These are phyloP conservation scores for Takifugu flavidus DNA, from an alignment of 2,113 vertebrate genomes.

Conservation along the genomic window DNA sequence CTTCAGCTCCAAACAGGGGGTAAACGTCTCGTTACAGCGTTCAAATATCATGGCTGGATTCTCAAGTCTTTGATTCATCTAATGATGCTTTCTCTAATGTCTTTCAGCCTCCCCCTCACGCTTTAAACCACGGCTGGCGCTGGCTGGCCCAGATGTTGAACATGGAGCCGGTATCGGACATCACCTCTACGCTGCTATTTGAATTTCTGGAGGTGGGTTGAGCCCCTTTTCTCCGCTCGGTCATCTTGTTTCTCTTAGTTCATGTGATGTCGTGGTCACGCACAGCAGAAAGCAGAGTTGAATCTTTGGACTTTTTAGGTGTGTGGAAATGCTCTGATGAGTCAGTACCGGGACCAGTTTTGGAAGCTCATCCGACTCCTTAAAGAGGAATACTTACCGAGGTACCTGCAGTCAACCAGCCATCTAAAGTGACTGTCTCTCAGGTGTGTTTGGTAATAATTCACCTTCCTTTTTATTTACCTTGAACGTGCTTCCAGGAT, in stretches of 20 bases:
- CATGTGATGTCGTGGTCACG: too few species aligned
- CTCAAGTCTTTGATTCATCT: neutral
- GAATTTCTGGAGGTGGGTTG: slow-evolving; percentile 88
- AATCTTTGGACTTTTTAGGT: slow-evolving; percentile 27
- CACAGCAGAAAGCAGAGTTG: neutral
- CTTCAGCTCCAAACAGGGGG: slow-evolving; percentile 79
- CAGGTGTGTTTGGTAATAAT: neutral
- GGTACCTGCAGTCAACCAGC: slow-evolving; percentile 25
- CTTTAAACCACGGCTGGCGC: slow-evolving; percentile 87
- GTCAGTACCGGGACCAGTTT: slow-evolving; percentile 61
- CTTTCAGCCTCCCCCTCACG: slow-evolving; percentile 81
- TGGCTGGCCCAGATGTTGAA: slow-evolving; percentile 94
- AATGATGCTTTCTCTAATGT: neutral
- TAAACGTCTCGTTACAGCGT: slow-evolving; percentile 37
- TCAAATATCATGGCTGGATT: neutral
- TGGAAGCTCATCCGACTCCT: slow-evolving; percentile 65
- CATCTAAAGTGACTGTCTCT: neutral
- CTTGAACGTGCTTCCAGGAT: slow-evolving; percentile 37
- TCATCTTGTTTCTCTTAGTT: neutral
- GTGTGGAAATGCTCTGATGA: slow-evolving; percentile 54
- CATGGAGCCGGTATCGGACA: slow-evolving; percentile 89
- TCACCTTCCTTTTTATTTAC: neutral
- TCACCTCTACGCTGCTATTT: slow-evolving; percentile 89
- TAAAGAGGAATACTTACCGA: slow-evolving; percentile 58
- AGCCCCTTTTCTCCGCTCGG: neutral